Conservation (phyloP, 2,888 invertebrate genomes). For the Polyploca ridens region DNA sequence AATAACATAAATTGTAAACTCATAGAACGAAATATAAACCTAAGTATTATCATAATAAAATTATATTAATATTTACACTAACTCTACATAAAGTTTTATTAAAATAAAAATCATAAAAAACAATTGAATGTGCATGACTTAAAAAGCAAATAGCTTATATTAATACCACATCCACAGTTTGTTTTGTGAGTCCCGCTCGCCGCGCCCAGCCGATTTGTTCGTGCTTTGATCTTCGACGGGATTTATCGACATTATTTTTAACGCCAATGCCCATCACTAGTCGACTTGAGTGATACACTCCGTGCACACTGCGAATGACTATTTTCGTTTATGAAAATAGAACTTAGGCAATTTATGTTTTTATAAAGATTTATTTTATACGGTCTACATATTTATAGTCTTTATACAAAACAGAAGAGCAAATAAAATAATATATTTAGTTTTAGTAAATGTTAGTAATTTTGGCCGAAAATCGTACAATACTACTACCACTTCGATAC, state of each 20-base stretch:
- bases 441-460: no score
- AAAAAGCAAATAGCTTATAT: neutral
- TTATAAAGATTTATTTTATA: neutral
- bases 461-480: no score
- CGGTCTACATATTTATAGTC: no score
- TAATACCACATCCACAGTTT: conserved; percentile 46
- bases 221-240: conserved; percentile 80
- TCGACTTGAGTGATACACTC: conserved; percentile 68
- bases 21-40: no score
- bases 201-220: conserved; percentile 78
- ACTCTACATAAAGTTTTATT: no score
- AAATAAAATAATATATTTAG: no score
- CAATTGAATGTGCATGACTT: no score
- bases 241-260: conserved; percentile 85
- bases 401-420: neutral
- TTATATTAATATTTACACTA: no score
- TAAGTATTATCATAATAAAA: no score
- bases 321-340: conserved; percentile 46
- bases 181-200: conserved; percentile 34
- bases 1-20: no score
- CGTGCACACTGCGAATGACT: conserved; percentile 43
- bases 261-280: conserved; percentile 78
- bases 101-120: no score
- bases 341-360: conserved; percentile 18
- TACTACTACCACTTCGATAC: no score